Evolutionary conservation across 2,888 invertebrate species (phyloP).

Genomic region (Choristoneura rosaceana): DNA sequence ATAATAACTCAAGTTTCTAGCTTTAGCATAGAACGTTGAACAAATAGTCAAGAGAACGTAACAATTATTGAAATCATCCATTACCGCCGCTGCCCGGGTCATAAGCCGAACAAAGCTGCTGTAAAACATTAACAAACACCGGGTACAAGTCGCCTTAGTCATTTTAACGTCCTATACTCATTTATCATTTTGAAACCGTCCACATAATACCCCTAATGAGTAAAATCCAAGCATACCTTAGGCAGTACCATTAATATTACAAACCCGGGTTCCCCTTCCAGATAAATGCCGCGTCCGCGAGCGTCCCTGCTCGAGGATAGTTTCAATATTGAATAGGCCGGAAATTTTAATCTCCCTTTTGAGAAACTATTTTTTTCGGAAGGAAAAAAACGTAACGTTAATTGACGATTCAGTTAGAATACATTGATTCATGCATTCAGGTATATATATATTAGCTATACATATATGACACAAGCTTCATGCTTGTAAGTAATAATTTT

Average conservation of each 20-base stretch:
- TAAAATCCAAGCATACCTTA: conserved; percentile 83
- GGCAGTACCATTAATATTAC: conserved; percentile 81
- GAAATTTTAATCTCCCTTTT: conserved; percentile 36
- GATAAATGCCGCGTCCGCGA: conserved; percentile 49
- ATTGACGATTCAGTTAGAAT: no score
- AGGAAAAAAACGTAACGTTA: neutral
- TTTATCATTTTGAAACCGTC: conserved; percentile 81
- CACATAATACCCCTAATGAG: conserved; percentile 83
- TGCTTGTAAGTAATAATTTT: no score
- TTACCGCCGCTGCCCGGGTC: conserved; percentile 48
- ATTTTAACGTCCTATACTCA: conserved; percentile 71
- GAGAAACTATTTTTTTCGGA: neutral
- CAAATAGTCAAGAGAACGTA: conserved; percentile 14
- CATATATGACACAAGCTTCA: no score
- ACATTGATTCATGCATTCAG: no score
- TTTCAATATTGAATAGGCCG: conserved; percentile 52
- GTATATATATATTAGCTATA: no score
- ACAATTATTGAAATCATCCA: conserved; percentile 32
- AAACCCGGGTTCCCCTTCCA: conserved; percentile 63
- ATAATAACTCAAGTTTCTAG: neutral
- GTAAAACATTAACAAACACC: conserved; percentile 71
- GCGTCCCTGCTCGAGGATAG: conserved; percentile 47
- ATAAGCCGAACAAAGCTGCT: conserved; percentile 62
- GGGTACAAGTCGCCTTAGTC: conserved; percentile 64
- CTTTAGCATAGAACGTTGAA: neutral